Evolutionary conservation across 2,888 invertebrate genomes (phyloP), one percentile per base, ranked within the genome.

Genomic region (Boloria euphrosyne): DNA sequence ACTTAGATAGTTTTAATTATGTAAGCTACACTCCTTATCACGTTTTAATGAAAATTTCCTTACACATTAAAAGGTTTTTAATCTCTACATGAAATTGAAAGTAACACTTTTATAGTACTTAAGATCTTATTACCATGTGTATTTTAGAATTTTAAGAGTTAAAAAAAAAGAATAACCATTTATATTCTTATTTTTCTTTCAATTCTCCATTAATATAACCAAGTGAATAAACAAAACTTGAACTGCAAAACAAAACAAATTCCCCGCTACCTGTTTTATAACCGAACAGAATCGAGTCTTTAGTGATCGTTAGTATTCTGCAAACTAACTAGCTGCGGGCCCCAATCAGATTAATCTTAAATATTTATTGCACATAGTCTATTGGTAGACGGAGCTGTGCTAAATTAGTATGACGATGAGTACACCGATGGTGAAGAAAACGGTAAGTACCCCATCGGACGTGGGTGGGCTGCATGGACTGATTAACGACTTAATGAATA

Each of bases 341-440:
- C 79, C 81, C 85, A 86, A 91, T 91, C 92, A 85, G 90, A 90
- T 90, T 89, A 89, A 90, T 90, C 88, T 90, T 89, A 90, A 91
- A 91, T 92, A 92, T 91, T 92, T 91, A 92, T 91, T 92, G 88
- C 89, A 84, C 88, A 90, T 83, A 84, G 84, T 81, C 81, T 79
- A 84, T 84, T 86, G 85, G 87, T 82, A 87, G 83, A 81, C 81
- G 80, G 81, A 83, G 84, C 76, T 83, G 78, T 75, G 80, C 74
- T 84, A 85, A 90, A 92, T 92, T 92, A 90, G 92, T 90, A 91
- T 92, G 86, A 89, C 80, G 87, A 90, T 90, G 86, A 84, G 77
- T 80, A 77, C 84, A 76, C 86, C 80, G 90, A 90, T 91, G 90
- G 86, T 87, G 85, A 85, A 82, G 86, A 85, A 84, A 89, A 89